Base-by-base conservation (phyloP, 2,113 vertebrate species). In the Girardinichthys multiradiatus region DNA sequence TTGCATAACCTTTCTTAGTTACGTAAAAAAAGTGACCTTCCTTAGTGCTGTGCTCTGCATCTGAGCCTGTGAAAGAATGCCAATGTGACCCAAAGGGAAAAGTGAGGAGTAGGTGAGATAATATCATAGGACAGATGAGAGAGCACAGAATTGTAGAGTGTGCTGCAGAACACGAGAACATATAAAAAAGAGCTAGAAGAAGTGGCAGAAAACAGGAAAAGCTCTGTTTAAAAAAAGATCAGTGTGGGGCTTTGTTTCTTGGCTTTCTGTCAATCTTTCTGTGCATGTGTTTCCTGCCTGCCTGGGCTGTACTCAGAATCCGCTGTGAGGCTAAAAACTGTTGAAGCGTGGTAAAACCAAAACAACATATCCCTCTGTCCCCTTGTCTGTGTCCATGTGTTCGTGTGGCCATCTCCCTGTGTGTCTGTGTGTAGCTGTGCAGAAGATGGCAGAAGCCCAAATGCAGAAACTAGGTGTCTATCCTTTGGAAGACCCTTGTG, bases 401-500 rank as follows among this genome's bases (percentile, higher is more conserved):
- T 45, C 75, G 60, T 82, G 79, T 89, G 64, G 62, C 62, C 45
- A 24, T 81, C 61, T 70, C 74, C 79, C 70, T 86, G 64, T 77
- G 58, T 82, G 64, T 66, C 48, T 83, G 86, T 83, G 87, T 90
- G 45, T 92, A 98, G 97, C 97, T 3, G 94, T 99, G 90, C 97
- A 98, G 94, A 96, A 96, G 94, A 96, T 99, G 68, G 97, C 96
- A 68, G 96, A 98, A 91, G 96, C 96, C 77, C 97, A 99, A 83
- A 93, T 99, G 95, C 96, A 96, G 94, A 90, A 95, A 84, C 85
- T 97, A 91, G 91, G 91, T 6, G 94, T 96, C 74, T 95, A 93
- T 63, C 95, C 86, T 74, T 84, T 95, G 2, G 95, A 96, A 80
- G 94, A 95, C 58, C 93, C 94, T 60, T 93, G 92, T 79, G 95